Base-by-base conservation (phyloP, 2,888 invertebrate species). In the Hirtodrosophila confusa region DNA sequence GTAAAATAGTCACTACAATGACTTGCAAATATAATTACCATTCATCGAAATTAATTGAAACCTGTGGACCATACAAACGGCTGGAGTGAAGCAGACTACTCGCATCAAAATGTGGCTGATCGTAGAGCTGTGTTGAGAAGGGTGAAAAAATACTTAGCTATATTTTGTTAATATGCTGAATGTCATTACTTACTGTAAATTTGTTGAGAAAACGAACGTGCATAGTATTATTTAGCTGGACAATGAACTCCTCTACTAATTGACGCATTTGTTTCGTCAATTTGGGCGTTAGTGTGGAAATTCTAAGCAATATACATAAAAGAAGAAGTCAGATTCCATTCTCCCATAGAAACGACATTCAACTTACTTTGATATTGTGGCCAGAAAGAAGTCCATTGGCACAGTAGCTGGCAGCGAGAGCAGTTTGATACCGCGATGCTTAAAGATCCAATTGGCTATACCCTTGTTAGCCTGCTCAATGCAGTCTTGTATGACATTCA, bases 401-500 rank as follows among this genome's bases (percentile, higher is more conserved):
- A 98, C 92, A 44, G 96, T 94, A 89, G 96, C 98, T 0, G 98
- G 98, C 65, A 98, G 93, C 54, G 96, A 95, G 2, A 98, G 92
- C 47, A 97, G 92, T 82, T 96, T 95, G 91, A 97, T 94, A 40
- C 96, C 96, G 71, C 94, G 93, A 87, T 96, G 96, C 78, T 96
- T 95, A 92, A 97, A 96, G 72, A 98, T 92, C 97, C 97, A 97
- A 91, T 97, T 97, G 56, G 97, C 93, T 24, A 98, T 91, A 3
- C 98, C 98, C 89, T 95, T 96, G 92, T 98, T 98, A 0, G 98
- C 97, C 0, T 97, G 94, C 89, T 97, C 97, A 74, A 98, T 97
- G 0, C 97, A 98, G 89, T 97, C 96, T 93, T 98, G 97, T 91
- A 98, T 96, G 88, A 97, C 95, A 80, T 95, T 95, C 92, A 97